Percentiles rank a stretch among this genome's conserved stretches.
phyloP scores from a whole-genome alignment of 1,140 invertebrate genomes.

The Drosophila pallidifrons region DNA sequence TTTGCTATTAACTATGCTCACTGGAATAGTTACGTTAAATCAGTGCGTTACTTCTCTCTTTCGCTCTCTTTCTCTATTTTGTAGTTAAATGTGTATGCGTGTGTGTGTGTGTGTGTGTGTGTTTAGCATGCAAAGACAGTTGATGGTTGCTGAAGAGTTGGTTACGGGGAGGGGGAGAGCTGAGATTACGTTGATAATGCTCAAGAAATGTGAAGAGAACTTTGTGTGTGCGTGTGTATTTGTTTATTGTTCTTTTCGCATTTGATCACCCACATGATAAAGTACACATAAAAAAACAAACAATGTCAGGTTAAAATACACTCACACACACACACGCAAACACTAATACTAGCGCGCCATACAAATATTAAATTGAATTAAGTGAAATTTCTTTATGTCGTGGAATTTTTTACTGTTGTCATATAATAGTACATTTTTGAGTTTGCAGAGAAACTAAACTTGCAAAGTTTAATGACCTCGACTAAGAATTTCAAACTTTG shows the following conservation, averaged over 20 bases:
- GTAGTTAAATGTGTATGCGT: slow-evolving; percentile 35
- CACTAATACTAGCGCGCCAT: neutral
- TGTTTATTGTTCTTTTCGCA: slow-evolving; percentile 71
- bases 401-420: slow-evolving; percentile 45
- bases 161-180: neutral
- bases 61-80: neutral
- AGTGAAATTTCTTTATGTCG: slow-evolving; percentile 59
- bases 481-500: neutral
- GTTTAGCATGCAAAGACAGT: slow-evolving; percentile 1
- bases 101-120: slow-evolving; percentile 47
- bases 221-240: slow-evolving; percentile 24
- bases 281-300: slow-evolving; percentile 35
- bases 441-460: slow-evolving; percentile 25
- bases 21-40: slow-evolving; percentile 80
- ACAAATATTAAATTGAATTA: slow-evolving; percentile 61
- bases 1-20: slow-evolving; percentile 72
- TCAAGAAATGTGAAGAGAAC: slow-evolving; percentile 40
- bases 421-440: slow-evolving; percentile 28
- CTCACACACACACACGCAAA: slow-evolving; percentile 10
- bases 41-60: slow-evolving; percentile 60
- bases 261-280: slow-evolving; percentile 75
- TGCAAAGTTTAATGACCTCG: slow-evolving; percentile 45
- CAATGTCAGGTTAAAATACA: slow-evolving; percentile 53
- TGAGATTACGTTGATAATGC: slow-evolving; percentile 50
- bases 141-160: neutral